Base-by-base conservation (phyloP, 2,888 invertebrate genomes). In the Stegana nigrithorax region DNA sequence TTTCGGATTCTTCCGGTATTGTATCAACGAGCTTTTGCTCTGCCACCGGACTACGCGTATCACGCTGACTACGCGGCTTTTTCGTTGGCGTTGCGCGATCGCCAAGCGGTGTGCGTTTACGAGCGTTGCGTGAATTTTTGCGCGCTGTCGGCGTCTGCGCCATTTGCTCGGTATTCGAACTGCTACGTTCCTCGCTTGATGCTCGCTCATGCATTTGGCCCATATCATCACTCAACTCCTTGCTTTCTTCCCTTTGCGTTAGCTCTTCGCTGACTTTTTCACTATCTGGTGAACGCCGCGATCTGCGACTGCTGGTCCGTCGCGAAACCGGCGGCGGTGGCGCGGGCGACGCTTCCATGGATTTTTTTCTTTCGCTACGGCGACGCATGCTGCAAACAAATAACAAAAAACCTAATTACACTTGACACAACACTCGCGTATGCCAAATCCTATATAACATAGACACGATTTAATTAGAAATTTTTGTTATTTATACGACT, bases 341-440 rank as follows among this genome's bases (percentile, higher is more conserved):
- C 67, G 92, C 91, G 44, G 91, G 90, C 51, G 91, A 89, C 77
- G 88, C 70, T 60, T 77, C 78, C 5, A 91, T 91, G 6, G 89
- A 84, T 83, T 91, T 91, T 81, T 90, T 91, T 80, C 88, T 88
- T 83, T 88, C 91, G 86, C 89, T 92, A 86, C 92, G 92, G 73
- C 92, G 91, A 83, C 92, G 90, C 93, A 93, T 93, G 27, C 21
- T 62, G 42, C 27, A 55, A 59, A 65, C 51, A 63, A 55, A 59
- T 63, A 66, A 51, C 26, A 51, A 51, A 27, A 23, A 23, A 10
- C 32, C 32, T 32, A 55, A 29, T 36, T 55, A 55, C 53, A 55
- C 21, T 55, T 68, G 50, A 64, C 61, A 57, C 53, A 61, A 72
- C 61, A 66, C 66, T 50, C 53, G 59, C 14, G 39, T 51, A 42